These are phyloP conservation scores for Petrocephalus microphthalmus DNA, from an alignment of 2,113 vertebrate species.

Conservation along the genomic window DNA sequence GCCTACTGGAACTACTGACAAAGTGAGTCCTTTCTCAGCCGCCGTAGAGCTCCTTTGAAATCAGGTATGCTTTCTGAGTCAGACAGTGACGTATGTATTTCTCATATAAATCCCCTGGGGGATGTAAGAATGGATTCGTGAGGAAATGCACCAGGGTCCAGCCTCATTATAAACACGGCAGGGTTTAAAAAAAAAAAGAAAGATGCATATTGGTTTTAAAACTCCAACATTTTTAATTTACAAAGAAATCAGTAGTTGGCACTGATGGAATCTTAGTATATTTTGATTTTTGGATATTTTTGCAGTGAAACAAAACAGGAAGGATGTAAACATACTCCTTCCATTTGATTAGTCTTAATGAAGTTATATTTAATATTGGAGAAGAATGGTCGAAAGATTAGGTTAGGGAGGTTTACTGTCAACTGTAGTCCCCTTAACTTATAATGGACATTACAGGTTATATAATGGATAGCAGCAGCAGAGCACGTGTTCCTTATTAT, in stretches of 20 bases:
- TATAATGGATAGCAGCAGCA: background rate
- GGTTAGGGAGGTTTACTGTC: background rate
- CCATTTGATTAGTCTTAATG: background rate
- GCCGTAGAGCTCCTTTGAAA: background rate
- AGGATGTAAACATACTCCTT: background rate
- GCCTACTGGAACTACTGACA: conserved; percentile 53
- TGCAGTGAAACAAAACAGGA: background rate
- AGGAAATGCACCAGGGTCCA: background rate
- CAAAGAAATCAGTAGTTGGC: background rate
- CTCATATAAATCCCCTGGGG: background rate
- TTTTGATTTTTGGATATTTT: background rate
- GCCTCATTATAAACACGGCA: background rate
- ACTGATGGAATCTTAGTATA: background rate
- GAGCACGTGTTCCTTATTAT: background rate
- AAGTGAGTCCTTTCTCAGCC: conserved; percentile 55
- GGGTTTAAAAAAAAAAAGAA: background rate
- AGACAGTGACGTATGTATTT: background rate
- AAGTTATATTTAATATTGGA: background rate
- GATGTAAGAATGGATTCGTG: background rate
- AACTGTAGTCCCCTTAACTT: background rate
- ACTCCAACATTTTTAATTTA: background rate
- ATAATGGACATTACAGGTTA: background rate
- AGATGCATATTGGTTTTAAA: background rate
- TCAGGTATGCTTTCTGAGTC: background rate
- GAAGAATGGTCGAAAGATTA: background rate